Conservation (phyloP, 1,140 invertebrate genomes). For the Meloidogyne floridensis region DNA sequence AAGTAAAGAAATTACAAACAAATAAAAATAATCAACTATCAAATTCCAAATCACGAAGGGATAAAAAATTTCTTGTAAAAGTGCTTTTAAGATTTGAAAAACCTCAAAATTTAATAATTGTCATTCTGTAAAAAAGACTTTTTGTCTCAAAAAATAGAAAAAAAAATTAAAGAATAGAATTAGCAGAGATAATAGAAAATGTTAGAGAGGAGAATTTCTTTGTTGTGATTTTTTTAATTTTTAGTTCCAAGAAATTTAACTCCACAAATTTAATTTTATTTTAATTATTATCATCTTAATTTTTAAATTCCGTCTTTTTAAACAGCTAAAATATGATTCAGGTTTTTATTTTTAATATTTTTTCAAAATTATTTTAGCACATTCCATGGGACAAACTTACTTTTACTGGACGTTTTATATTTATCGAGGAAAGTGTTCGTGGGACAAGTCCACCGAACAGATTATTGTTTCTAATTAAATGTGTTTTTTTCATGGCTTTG, state of each 20-base stretch:
- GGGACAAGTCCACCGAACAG: neutral
- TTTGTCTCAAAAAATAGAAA: no score
- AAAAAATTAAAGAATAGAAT: no score
- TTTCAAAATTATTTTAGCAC: conserved; percentile 12
- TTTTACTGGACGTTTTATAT: conserved; percentile 15
- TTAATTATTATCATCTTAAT: neutral
- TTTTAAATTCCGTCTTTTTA: neutral
- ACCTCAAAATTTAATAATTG: no score
- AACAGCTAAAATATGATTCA: conserved; percentile 9
- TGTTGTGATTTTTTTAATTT: no score
- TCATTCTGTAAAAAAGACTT: no score
- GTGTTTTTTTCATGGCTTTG: conserved; percentile 23
- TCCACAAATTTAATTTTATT: neutral
- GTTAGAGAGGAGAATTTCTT: no score
- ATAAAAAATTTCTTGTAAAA: no score
- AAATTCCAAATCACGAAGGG: no score
- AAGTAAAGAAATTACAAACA: neutral
- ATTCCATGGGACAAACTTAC: conserved; percentile 22
- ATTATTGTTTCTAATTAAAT: neutral
- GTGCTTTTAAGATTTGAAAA: no score
- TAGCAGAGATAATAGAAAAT: no score
- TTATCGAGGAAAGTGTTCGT: neutral
- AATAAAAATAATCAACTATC: no score
- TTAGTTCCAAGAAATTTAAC: no score
- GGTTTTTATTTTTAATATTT: conserved; percentile 13